Percentiles rank a stretch among this genome's conserved stretches.
Evolutionary conservation across 1,140 invertebrate genomes (phyloP).

Genomic region (Cardiocondyla obscurior): DNA sequence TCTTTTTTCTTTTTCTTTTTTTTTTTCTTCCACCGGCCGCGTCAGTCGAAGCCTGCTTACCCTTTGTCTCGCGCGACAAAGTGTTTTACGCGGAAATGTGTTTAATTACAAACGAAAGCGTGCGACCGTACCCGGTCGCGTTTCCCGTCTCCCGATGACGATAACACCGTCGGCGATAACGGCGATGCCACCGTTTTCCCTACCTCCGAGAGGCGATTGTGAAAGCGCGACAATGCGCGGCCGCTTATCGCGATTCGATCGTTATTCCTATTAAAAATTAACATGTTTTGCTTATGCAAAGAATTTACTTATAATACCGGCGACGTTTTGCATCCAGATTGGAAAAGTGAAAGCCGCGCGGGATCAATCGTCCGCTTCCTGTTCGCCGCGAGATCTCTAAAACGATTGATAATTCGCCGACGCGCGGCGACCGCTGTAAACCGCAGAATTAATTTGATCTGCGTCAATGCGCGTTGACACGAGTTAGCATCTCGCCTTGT

Average conservation of each 20-base stretch:
- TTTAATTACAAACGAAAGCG: slow-evolving; percentile 63
- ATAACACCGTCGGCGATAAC: slow-evolving; percentile 11
- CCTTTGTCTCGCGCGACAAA: slow-evolving; percentile 35
- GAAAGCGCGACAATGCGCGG: slow-evolving; percentile 1
- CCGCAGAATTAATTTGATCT: slow-evolving; percentile 24
- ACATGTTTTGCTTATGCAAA: not conserved
- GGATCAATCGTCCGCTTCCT: slow-evolving; percentile 25
- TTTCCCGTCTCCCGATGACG: slow-evolving; percentile 21
- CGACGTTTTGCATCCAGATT: slow-evolving; percentile 23
- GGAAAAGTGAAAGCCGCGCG: slow-evolving; percentile 37
- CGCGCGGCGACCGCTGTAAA: not conserved
- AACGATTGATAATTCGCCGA: slow-evolving; percentile 5
- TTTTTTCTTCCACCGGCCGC: too few species aligned
- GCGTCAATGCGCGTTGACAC: not conserved
- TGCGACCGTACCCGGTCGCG: slow-evolving; percentile 23
- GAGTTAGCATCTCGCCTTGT: not conserved
- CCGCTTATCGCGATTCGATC: not conserved
- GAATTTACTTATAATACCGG: not conserved
- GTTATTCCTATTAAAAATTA: not conserved
- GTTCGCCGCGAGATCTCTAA: not conserved
- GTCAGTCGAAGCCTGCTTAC: slow-evolving; percentile 20
- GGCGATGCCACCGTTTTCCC: not conserved
- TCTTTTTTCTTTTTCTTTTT: too few species aligned
- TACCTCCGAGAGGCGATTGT: not conserved
- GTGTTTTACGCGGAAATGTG: slow-evolving; percentile 47